Evolutionary conservation across 2,113 vertebrate genomes (phyloP).

Genomic region (Neotragus moschatus): DNA sequence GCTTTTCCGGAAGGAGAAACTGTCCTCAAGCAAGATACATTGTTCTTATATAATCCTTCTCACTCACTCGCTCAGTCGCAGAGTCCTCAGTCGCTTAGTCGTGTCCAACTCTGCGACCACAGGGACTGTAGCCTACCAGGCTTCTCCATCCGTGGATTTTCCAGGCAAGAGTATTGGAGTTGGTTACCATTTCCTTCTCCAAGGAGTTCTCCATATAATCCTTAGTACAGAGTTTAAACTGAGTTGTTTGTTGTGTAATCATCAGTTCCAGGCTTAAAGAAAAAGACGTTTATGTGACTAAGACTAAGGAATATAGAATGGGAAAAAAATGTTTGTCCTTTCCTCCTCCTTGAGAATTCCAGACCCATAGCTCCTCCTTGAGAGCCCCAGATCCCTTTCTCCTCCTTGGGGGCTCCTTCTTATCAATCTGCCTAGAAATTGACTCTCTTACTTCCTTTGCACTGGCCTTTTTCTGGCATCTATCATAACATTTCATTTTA

Average conservation of each 20-base stretch:
- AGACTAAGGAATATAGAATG: background rate
- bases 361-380: background rate
- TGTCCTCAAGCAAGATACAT: background rate
- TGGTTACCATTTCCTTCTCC: background rate
- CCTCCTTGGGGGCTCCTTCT: background rate
- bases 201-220: background rate
- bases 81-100: background rate
- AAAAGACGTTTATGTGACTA: background rate
- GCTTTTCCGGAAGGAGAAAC: background rate
- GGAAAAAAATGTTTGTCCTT: background rate
- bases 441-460: background rate
- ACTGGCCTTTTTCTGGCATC: background rate
- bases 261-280: background rate
- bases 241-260: background rate
- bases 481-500: background rate
- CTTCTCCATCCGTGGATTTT: background rate
- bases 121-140: background rate
- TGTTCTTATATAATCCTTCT: background rate
- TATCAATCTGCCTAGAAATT: background rate
- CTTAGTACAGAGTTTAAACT: background rate
- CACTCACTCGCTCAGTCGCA: accelerated
- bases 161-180: background rate
- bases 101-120: background rate
- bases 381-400: background rate
- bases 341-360: background rate